Evolutionary conservation across 2,797 vertebrate species (phyloP).

Genomic region (Calcarius lapponicus): DNA sequence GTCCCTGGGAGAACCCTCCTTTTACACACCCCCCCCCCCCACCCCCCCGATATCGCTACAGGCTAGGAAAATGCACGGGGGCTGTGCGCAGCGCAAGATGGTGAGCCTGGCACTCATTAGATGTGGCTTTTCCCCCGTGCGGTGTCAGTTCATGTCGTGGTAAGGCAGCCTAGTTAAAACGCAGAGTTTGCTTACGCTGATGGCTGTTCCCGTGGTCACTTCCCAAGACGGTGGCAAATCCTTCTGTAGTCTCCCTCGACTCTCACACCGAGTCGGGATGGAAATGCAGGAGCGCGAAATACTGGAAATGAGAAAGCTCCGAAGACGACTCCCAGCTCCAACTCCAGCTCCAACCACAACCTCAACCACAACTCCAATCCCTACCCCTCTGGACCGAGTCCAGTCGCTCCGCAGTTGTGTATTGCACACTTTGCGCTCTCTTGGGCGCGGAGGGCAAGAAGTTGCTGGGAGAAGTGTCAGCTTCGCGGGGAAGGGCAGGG

Average conservation of each 20-base stretch:
- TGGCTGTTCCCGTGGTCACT: background rate
- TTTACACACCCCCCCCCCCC: too few species aligned
- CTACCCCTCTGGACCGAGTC: background rate
- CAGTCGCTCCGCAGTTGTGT: background rate
- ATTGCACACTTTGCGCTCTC: background rate
- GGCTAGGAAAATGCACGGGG: background rate
- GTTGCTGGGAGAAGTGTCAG: background rate
- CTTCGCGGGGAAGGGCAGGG: background rate
- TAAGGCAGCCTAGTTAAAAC: background rate
- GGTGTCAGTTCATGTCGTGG: background rate
- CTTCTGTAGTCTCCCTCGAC: background rate
- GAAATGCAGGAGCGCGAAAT: background rate
- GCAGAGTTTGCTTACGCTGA: background rate
- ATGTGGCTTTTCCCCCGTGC: background rate
- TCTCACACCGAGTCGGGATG: background rate
- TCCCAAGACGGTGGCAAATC: background rate
- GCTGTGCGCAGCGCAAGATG: background rate
- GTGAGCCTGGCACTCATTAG: constrained; percentile 30
- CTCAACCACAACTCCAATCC: background rate
- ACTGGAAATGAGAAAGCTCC: background rate
- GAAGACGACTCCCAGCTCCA: background rate
- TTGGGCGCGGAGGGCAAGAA: background rate
- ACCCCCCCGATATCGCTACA: background rate
- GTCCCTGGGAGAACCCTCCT: background rate
- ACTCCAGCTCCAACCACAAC: background rate